Percentiles rank a stretch among this genome's conserved stretches.
Conservation (phyloP, 2,888 invertebrate genomes). For the Aphidoletes aphidimyza region DNA sequence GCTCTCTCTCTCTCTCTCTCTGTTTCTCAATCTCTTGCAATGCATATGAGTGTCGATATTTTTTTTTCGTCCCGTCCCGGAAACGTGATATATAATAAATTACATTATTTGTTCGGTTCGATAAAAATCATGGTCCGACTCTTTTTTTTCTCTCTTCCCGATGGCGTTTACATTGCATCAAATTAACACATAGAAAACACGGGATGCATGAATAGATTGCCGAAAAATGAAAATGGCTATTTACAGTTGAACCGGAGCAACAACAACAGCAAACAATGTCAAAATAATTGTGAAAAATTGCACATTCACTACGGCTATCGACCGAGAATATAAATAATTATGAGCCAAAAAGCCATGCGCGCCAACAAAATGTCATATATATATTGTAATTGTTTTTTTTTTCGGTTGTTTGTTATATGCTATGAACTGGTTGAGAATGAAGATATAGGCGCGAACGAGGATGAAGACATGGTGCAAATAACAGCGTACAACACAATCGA, state of each 20-base stretch:
- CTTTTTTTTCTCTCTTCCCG: not conserved
- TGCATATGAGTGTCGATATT: too few relatives aligned
- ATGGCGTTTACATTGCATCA: too few relatives aligned
- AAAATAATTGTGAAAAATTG: conserved; percentile 37
- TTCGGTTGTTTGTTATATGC: too few relatives aligned
- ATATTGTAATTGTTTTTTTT: too few relatives aligned
- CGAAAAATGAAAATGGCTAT: not conserved
- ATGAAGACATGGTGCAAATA: not conserved
- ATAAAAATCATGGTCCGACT: not conserved
- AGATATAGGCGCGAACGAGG: not conserved
- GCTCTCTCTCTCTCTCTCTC: too few relatives aligned
- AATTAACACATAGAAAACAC: conserved; percentile 11
- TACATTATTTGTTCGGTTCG: conserved; percentile 1
- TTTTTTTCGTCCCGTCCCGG: not conserved
- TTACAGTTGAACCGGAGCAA: not conserved
- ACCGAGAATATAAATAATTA: not conserved
- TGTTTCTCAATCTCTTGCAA: too few relatives aligned
- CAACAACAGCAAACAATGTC: not conserved
- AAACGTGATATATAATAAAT: conserved; percentile 32
- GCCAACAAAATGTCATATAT: not conserved
- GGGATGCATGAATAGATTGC: not conserved
- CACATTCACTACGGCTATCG: not conserved
- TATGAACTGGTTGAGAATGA: not conserved
- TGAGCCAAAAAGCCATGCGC: not conserved
- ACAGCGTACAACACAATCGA: not conserved